phyloP scores from a whole-genome alignment of 2,113 vertebrate genomes.

The Corvus cornix region DNA sequence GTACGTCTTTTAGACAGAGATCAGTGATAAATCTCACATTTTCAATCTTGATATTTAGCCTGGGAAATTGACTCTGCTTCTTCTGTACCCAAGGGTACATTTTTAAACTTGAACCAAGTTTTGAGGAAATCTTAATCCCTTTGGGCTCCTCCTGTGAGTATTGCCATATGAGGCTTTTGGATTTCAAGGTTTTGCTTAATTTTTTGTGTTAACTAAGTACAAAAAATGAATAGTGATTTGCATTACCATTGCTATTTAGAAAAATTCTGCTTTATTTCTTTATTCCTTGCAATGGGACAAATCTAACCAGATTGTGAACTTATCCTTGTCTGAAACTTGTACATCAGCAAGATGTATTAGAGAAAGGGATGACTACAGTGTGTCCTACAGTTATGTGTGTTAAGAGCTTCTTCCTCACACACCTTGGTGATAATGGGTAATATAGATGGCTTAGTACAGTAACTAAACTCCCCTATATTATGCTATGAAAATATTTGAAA shows the following conservation, averaged over 20 bases:
- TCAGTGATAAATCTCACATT: constrained; percentile 16
- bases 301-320: background rate
- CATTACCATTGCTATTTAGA: background rate
- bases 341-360: background rate
- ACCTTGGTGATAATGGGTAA: background rate
- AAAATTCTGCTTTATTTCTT: background rate
- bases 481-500: background rate
- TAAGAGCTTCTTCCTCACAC: background rate
- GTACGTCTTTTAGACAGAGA: background rate
- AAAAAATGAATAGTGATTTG: background rate
- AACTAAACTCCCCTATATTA: background rate
- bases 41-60: constrained; percentile 30
- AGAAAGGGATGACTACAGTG: background rate
- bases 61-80: background rate
- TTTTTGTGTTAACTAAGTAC: background rate
- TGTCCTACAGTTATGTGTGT: background rate
- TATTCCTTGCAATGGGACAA: background rate
- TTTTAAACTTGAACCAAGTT: constrained; percentile 17
- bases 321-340: background rate
- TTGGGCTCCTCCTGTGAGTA: background rate
- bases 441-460: background rate
- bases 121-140: constrained; percentile 13
- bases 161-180: background rate
- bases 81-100: background rate
- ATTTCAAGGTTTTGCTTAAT: constrained; percentile 21